phyloP scores from a whole-genome alignment of 2,797 vertebrate species.

The Muscicapa comitata region DNA sequence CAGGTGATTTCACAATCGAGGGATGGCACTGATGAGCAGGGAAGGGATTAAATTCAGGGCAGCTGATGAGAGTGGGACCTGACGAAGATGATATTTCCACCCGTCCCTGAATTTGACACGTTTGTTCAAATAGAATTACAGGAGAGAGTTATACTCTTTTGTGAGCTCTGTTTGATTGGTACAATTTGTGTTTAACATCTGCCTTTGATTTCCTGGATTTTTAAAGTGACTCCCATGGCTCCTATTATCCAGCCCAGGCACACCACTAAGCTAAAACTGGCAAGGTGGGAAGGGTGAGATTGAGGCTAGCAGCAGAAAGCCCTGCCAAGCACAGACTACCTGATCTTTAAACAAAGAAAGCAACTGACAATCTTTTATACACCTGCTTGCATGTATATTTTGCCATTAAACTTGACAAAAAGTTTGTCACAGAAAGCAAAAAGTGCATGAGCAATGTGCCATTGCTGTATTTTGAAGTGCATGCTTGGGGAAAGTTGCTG shows the following conservation, averaged over 20 bases:
- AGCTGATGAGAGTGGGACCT: conserved; percentile 11
- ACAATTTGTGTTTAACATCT: conserved; percentile 49
- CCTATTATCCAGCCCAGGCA: not conserved
- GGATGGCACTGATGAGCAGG: not conserved
- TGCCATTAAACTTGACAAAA: not conserved
- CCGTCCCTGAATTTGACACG: not conserved
- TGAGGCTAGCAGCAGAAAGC: not conserved
- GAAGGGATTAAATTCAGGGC: conserved; percentile 22
- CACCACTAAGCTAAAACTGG: not conserved
- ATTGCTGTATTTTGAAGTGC: not conserved
- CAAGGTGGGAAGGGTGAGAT: not conserved
- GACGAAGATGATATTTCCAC: conserved; percentile 3
- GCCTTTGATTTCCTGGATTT: conserved; percentile 42
- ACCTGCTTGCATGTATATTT: not conserved
- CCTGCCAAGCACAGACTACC: not conserved
- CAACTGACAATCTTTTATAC: not conserved
- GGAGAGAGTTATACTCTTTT: not conserved
- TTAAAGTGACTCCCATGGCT: not conserved
- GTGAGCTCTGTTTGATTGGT: conserved; percentile 31
- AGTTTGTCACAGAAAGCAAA: not conserved
- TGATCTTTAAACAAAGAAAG: conserved; percentile 4
- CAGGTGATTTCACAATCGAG: conserved; percentile 21
- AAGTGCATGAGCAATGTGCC: not conserved
- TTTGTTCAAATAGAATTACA: conserved; percentile 37
- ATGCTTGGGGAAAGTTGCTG: not conserved